Conservation (phyloP, 2,113 vertebrate species). For the Erinaceus europaeus region DNA sequence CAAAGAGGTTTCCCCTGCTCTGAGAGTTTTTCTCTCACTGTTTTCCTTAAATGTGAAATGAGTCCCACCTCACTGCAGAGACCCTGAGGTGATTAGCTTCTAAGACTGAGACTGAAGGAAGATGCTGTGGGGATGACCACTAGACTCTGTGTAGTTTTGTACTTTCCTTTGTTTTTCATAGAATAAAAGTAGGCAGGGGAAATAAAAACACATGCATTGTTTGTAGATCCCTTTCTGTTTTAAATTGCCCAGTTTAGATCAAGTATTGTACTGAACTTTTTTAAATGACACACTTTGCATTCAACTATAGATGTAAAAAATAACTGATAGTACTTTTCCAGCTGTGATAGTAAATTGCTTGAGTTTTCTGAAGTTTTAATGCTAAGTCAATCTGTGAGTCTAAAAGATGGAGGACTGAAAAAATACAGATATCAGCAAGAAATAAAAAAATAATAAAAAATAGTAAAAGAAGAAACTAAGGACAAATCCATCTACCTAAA, state of each 20-base stretch:
- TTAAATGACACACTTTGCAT: background rate
- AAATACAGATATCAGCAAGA: too few species aligned
- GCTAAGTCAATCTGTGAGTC: too few species aligned
- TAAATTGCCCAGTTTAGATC: background rate
- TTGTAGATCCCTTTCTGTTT: background rate
- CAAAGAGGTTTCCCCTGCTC: background rate
- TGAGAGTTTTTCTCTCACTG: background rate
- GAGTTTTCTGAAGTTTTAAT: background rate
- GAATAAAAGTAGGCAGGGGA: background rate
- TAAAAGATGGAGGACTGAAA: too few species aligned
- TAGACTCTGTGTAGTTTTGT: background rate
- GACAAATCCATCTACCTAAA: background rate
- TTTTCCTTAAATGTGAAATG: background rate
- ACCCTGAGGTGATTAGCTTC: background rate
- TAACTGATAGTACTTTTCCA: background rate
- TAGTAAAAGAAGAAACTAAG: background rate
- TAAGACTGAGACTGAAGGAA: background rate
- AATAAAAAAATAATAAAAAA: too few species aligned
- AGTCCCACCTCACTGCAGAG: background rate
- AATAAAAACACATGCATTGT: background rate
- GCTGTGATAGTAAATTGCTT: background rate
- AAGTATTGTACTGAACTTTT: background rate
- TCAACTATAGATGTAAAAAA: background rate
- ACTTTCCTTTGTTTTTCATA: background rate
- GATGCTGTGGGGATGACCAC: background rate